Evolutionary conservation across 37 sponge, comb jelly and placozoan genomes (phyloP).

Genomic region (Aplysina aerophoba): DNA sequence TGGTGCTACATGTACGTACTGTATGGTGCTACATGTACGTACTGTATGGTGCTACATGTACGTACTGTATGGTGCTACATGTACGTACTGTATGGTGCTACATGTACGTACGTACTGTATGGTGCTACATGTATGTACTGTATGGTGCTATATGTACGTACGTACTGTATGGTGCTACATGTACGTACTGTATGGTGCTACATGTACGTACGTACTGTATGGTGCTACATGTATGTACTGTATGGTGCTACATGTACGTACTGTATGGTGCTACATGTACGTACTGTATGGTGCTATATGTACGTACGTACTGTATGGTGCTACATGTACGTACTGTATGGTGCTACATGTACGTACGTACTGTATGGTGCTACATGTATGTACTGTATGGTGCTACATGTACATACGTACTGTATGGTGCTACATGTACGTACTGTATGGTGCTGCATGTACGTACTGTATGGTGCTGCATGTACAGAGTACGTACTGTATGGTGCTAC

Average conservation of each 20-base stretch:
- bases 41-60: neutral
- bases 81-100: neutral
- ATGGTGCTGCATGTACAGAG: too few relatives aligned
- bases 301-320: too few relatives aligned
- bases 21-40: neutral
- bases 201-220: neutral
- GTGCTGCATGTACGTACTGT: neutral
- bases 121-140: neutral
- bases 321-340: neutral
- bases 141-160: neutral
- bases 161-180: neutral
- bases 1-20: neutral
- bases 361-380: neutral
- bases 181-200: neutral
- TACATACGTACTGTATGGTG: neutral
- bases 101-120: neutral
- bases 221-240: neutral
- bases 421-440: neutral
- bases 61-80: neutral
- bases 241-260: neutral
- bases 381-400: neutral
- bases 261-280: neutral
- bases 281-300: neutral
- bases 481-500: too few relatives aligned
- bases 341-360: neutral